These are phyloP conservation scores for Tachycineta bicolor DNA, from an alignment of 2,113 vertebrate genomes.

Conservation along the genomic window DNA sequence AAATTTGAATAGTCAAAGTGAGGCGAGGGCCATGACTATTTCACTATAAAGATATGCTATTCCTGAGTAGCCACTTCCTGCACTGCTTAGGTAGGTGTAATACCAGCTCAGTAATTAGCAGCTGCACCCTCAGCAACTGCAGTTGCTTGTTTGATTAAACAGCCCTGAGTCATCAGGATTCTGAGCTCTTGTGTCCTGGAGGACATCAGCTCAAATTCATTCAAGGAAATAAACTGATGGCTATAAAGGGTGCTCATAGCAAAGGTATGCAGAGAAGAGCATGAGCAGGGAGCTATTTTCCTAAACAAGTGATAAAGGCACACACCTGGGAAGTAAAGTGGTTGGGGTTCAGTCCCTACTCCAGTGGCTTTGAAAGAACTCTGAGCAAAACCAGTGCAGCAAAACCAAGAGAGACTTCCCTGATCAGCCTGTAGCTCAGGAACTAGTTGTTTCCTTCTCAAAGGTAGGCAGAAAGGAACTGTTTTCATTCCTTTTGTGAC, in stretches of 20 bases:
- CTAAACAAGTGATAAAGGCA: background rate
- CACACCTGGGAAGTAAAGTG: background rate
- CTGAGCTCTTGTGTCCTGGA: background rate
- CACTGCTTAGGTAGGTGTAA: background rate
- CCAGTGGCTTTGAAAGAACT: background rate
- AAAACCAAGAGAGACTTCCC: background rate
- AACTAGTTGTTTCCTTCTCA: background rate
- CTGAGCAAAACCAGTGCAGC: background rate
- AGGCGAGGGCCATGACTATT: background rate
- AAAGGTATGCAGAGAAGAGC: background rate
- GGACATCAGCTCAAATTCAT: background rate
- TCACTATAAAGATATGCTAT: background rate
- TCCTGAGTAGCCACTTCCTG: background rate
- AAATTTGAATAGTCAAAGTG: background rate
- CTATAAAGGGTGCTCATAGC: background rate
- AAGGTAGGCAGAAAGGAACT: background rate
- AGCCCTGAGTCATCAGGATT: background rate
- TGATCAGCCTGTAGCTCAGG: background rate
- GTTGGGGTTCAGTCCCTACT: background rate
- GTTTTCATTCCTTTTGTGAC: background rate
- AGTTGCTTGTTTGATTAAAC: background rate
- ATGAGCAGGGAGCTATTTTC: background rate
- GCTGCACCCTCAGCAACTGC: background rate
- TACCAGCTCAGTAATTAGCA: background rate
- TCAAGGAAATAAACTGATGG: background rate